phyloP scores from a whole-genome alignment of 2,113 vertebrate genomes.

The Corvus hawaiiensis region DNA sequence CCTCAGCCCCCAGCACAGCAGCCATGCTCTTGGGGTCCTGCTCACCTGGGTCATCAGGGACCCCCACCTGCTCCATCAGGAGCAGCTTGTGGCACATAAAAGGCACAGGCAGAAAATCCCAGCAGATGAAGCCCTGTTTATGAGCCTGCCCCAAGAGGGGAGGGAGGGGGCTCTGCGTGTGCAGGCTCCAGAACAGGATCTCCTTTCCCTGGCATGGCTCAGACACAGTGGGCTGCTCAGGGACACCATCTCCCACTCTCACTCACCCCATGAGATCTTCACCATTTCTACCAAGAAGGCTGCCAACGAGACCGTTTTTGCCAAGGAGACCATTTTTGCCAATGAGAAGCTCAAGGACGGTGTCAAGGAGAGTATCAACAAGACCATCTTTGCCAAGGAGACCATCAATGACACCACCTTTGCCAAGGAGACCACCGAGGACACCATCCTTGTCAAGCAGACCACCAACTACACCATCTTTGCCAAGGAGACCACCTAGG shows the following conservation, averaged over 20 bases:
- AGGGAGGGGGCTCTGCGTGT: neutral
- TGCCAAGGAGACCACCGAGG: neutral
- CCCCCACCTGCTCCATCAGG: neutral
- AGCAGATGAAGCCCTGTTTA: neutral
- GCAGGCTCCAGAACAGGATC: neutral
- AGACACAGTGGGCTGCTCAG: accelerated
- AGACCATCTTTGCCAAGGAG: neutral
- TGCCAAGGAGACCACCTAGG: accelerated
- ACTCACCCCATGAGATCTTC: constrained; percentile 49
- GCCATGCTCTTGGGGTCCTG: accelerated
- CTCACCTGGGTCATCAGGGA: neutral
- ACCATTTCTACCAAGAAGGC: neutral
- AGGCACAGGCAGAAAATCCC: neutral
- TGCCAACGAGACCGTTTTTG: neutral
- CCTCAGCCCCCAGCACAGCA: neutral
- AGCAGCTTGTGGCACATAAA: neutral
- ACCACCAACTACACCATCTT: neutral
- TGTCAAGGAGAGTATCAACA: constrained; percentile 19
- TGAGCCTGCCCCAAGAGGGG: neutral
- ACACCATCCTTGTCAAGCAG: neutral
- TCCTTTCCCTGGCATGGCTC: neutral
- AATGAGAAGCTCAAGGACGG: neutral
- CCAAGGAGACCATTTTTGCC: neutral
- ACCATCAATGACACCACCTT: neutral
- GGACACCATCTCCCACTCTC: neutral